Base-by-base conservation (phyloP, 2,888 invertebrate genomes). In the Halictus quadricinctus region DNA sequence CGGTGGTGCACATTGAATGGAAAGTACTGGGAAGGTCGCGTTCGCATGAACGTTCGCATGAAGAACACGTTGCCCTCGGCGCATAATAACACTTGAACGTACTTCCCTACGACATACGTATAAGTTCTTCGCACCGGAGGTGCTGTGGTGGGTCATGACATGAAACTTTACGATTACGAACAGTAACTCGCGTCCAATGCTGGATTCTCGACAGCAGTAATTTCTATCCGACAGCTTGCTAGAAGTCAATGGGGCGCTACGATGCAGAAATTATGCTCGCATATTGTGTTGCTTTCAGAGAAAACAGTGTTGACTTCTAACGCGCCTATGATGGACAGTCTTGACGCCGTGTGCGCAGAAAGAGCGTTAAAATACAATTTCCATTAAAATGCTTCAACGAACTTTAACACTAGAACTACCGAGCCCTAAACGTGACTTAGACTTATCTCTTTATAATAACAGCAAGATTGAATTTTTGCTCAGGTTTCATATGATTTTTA, bases 51-150 rank as follows among this genome's bases (percentile, higher is more conserved):
- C 46, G 54, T 64, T 36, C 72, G 80, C 72, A 73, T 29, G 66
- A 81, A 83, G 73, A 46, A 64, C 72, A 76, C 81, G 81, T 83
- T 76, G 76, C 81, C 58, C 73, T 48, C 83, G 54, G 25, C 58
- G 76, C 81, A 81, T 83, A 81, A 81, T 83, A 83, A 83, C 76
- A 81, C 76, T 73, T 46, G 36, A 81, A 69, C 54, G 72, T 83
- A 66, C 72, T 76, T 73, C 25, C 21, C 8, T 13, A 13, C 18
- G 25, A 21, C 54, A 54, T 46, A 41, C 60, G 15, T 46, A 69
- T 18, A 69, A 66, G 58, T 77, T 72, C 46, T 73, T 72, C 29
- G 48, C 66, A 29, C 54, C 29, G 72, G 15, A 76, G 50, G 54
- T 36, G 72, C 18, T 25, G 64, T 3, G 41, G 76, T 43, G 75